phyloP scores from a whole-genome alignment of 2,797 vertebrate genomes.

The Fistularia commersonii region DNA sequence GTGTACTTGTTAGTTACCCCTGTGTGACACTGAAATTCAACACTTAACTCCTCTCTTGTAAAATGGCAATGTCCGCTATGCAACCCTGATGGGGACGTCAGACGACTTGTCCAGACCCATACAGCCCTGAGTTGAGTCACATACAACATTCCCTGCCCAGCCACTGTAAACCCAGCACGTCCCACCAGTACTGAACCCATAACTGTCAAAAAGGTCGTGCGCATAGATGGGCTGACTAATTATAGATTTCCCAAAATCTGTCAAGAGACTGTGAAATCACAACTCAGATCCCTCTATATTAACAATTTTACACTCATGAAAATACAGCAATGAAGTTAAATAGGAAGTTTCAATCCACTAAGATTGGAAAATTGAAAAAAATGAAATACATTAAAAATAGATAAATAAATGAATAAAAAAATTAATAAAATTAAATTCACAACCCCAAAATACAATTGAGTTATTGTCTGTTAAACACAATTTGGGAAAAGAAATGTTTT shows the following conservation, averaged over 20 bases:
- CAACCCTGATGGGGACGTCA: slow-evolving; percentile 50
- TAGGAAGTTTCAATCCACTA: too few relatives aligned
- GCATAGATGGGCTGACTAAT: slow-evolving; percentile 39
- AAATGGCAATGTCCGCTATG: slow-evolving; percentile 49
- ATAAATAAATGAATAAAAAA: too few relatives aligned
- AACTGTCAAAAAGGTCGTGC: slow-evolving; percentile 57
- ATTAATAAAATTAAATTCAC: too few relatives aligned
- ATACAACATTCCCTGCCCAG: slow-evolving; percentile 25
- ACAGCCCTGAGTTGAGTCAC: slow-evolving; percentile 40
- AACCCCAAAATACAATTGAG: too few relatives aligned
- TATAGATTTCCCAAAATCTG: slow-evolving; percentile 14
- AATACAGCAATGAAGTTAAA: too few relatives aligned
- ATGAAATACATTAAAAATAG: too few relatives aligned
- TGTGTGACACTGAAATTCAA: slow-evolving; percentile 68
- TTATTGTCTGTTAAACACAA: too few relatives aligned
- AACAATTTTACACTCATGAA: too few relatives aligned
- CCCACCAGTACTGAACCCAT: slow-evolving; percentile 51
- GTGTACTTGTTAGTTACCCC: slow-evolving; percentile 43
- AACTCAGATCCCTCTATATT: slow-evolving; percentile 8
- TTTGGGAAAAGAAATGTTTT: too few relatives aligned
- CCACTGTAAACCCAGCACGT: slow-evolving; percentile 40
- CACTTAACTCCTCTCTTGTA: slow-evolving; percentile 48
- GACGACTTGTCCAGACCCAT: slow-evolving; percentile 21
- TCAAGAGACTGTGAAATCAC: slow-evolving; percentile 44
- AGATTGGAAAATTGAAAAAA: too few relatives aligned